phyloP scores from a whole-genome alignment of 2,113 vertebrate genomes.

The Thamnaconus septentrionalis region DNA sequence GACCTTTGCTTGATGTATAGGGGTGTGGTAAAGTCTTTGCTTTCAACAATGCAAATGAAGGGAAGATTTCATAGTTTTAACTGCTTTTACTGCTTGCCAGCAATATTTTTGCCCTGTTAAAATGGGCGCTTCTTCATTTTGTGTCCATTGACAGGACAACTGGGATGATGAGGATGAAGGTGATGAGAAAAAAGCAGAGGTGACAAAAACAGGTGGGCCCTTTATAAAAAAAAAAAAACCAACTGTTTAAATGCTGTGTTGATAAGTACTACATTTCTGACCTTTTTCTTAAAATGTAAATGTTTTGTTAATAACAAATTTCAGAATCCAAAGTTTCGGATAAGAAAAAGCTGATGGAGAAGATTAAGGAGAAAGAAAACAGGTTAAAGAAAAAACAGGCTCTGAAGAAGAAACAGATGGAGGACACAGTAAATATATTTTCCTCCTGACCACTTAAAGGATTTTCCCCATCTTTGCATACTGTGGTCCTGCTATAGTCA shows the following conservation, averaged over 20 bases:
- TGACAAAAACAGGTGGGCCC: constrained; percentile 43
- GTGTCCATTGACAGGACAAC: constrained; percentile 82
- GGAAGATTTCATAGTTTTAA: too few relatives aligned
- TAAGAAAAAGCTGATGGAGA: constrained; percentile 95
- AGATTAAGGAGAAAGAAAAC: constrained; percentile 96
- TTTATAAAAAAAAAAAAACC: background rate
- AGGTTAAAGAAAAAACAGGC: constrained; percentile 87
- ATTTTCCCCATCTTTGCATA: too few relatives aligned
- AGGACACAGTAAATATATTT: constrained; percentile 73
- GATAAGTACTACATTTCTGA: background rate
- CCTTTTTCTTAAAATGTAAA: background rate
- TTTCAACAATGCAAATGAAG: too few relatives aligned
- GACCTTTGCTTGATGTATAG: too few relatives aligned
- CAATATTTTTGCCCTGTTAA: background rate
- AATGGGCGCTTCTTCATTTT: background rate
- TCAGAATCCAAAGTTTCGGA: constrained; percentile 88
- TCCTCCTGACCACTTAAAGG: too few relatives aligned
- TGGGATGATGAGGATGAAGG: constrained; percentile 92
- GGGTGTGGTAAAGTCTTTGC: too few relatives aligned
- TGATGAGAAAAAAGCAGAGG: constrained; percentile 63
- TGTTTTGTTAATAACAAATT: constrained; percentile 7
- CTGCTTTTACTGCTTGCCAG: background rate
- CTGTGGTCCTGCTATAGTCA: too few relatives aligned
- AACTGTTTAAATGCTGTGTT: background rate
- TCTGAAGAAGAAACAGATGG: constrained; percentile 55